Evolutionary conservation across 1,140 invertebrate genomes (phyloP).

Genomic region (Diuraphis noxia): DNA sequence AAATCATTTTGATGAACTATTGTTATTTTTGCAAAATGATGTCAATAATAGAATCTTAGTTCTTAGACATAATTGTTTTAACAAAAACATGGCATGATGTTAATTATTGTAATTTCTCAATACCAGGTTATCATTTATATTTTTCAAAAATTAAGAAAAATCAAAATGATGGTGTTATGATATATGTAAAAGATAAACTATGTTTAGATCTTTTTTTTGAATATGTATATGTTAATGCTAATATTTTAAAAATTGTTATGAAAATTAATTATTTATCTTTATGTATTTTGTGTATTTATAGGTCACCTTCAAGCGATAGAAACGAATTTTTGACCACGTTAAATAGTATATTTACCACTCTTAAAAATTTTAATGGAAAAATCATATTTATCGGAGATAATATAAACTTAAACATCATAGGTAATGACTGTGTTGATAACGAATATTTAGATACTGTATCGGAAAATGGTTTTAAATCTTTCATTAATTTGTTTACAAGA

Average conservation of each 20-base stretch:
- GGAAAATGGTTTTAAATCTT: too few relatives aligned
- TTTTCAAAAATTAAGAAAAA: background rate
- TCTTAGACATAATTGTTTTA: background rate
- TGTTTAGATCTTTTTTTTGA: background rate
- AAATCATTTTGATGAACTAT: constrained; percentile 4
- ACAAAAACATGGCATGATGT: too few relatives aligned
- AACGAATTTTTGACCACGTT: too few relatives aligned
- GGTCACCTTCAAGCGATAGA: too few relatives aligned
- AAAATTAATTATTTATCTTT: background rate
- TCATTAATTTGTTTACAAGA: background rate
- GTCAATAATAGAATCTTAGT: background rate
- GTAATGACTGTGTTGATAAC: constrained; percentile 27
- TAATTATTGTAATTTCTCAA: background rate
- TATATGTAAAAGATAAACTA: background rate
- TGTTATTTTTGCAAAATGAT: background rate
- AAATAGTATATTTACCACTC: too few relatives aligned
- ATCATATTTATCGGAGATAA: background rate
- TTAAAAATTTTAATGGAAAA: too few relatives aligned
- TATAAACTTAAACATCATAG: background rate
- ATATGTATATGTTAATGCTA: background rate
- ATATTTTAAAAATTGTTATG: background rate
- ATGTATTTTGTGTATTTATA: background rate
- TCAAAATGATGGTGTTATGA: background rate
- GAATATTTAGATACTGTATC: background rate
- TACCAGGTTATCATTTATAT: background rate